Evolutionary conservation across 64 coral and sea anemone species (phyloP).

Genomic region (Dendronephthya gigantea): DNA sequence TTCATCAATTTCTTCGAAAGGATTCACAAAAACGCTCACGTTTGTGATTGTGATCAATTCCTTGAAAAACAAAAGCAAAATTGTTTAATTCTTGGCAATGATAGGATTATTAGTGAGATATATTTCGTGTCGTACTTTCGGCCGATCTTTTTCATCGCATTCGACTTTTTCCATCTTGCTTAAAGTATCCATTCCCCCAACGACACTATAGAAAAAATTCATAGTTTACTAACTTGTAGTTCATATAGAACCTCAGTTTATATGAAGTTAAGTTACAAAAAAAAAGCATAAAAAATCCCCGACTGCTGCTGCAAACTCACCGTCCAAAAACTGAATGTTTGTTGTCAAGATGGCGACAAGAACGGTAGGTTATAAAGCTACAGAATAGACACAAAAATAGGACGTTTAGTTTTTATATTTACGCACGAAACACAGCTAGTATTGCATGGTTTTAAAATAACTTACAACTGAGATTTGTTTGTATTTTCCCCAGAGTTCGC

Average conservation of each 20-base stretch:
- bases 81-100: too few relatives aligned
- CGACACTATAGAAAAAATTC: slow-evolving; percentile 44
- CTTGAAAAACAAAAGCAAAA: slow-evolving; percentile 27
- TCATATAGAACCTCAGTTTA: background rate
- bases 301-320: slow-evolving; percentile 14
- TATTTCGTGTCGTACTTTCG: slow-evolving; percentile 79
- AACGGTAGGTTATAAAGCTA: slow-evolving; percentile 70
- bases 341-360: slow-evolving; percentile 72
- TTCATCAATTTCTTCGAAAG: slow-evolving; percentile 79
- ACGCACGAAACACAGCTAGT: background rate
- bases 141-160: slow-evolving; percentile 86
- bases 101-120: too few relatives aligned
- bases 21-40: slow-evolving; percentile 69
- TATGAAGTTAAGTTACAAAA: too few relatives aligned
- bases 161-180: slow-evolving; percentile 76
- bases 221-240: background rate
- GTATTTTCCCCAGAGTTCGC: slow-evolving; percentile 67
- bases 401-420: background rate
- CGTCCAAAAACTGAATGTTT: slow-evolving; percentile 73
- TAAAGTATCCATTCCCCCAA: slow-evolving; percentile 83
- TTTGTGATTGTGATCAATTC: slow-evolving; percentile 74
- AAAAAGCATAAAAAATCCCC: too few relatives aligned
- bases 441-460: background rate
- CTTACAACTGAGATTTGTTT: slow-evolving; percentile 82
- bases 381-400: background rate